These are phyloP conservation scores for Spea bombifrons DNA, from an alignment of 2,113 vertebrate species.

Conservation along the genomic window DNA sequence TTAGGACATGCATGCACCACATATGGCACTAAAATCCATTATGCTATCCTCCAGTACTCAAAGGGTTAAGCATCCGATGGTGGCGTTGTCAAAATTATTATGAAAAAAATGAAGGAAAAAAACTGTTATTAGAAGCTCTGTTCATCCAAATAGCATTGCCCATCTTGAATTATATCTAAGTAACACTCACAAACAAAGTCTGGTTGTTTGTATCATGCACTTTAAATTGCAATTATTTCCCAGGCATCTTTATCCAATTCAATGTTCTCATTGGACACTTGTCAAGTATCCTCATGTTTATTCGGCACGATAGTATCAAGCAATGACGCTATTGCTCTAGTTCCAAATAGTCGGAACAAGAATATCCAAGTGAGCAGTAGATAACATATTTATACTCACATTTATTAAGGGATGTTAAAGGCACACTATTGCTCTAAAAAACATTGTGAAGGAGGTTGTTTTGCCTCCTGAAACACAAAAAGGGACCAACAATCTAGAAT, in stretches of 20 bases:
- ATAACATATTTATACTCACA: neutral
- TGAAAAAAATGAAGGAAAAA: neutral
- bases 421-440: neutral
- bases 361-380: constrained; percentile 1
- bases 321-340: constrained; percentile 18
- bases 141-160: neutral
- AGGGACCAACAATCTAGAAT: no score
- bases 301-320: constrained; percentile 43
- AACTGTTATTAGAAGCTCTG: neutral
- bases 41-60: neutral
- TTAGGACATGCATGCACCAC: no score
- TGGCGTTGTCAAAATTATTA: neutral
- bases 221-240: constrained; percentile 34
- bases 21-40: no score
- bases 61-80: neutral
- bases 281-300: constrained; percentile 41
- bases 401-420: neutral
- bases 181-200: constrained; percentile 6
- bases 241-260: constrained; percentile 48
- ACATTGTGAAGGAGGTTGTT: neutral
- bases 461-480: no score
- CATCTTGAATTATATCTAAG: neutral
- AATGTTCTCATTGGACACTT: constrained; percentile 43
- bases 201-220: constrained; percentile 20
- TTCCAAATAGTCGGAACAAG: constrained; percentile 18